Evolutionary conservation across 2,888 invertebrate species (phyloP), one percentile per base, ranked within the genome.

Genomic region (Crematogaster levior): DNA sequence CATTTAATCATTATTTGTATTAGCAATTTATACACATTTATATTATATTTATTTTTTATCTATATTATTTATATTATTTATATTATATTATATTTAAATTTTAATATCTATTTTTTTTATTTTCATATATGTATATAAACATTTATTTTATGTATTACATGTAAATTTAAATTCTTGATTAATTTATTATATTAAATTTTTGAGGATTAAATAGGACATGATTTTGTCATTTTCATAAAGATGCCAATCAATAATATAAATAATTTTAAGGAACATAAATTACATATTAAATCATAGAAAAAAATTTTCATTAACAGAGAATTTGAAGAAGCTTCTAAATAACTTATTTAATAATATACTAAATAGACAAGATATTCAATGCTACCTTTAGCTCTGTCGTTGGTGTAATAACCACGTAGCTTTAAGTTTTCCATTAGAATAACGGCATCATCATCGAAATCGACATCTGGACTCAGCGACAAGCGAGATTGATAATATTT

Each of bases 381-480:
- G 5, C 7, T 85, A 75, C 96, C 95, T 81, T 92, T 90, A 51
- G 94, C 91, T 51, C 96, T 94, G 83, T 96, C 95, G 1, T 95
- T 95, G 0, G 95, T 95, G 72, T 94, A 95, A 86, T 95, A 96
- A 0, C 95, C 96, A 21, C 93, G 91, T 0, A 90, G 86, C 83
- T 95, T 96, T 3, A 96, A 89, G 91, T 96, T 96, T 88, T 96
- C 96, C 89, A 96, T 94, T 4, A 96, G 90, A 15, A 96, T 93
- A 0, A 96, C 95, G 0, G 96, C 96, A 86, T 96, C 95, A 0
- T 96, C 95, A 86, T 96, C 96, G 0, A 96, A 95, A 30, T 93
- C 92, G 1, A 82, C 72, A 0, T 88, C 84, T 3, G 88, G 75
- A 1, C 84, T 80, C 5, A 92, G 24, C 0, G 92, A 91, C 18